Evolutionary conservation across 2,113 vertebrate genomes (phyloP).

Genomic region (Crotalus horridus): DNA sequence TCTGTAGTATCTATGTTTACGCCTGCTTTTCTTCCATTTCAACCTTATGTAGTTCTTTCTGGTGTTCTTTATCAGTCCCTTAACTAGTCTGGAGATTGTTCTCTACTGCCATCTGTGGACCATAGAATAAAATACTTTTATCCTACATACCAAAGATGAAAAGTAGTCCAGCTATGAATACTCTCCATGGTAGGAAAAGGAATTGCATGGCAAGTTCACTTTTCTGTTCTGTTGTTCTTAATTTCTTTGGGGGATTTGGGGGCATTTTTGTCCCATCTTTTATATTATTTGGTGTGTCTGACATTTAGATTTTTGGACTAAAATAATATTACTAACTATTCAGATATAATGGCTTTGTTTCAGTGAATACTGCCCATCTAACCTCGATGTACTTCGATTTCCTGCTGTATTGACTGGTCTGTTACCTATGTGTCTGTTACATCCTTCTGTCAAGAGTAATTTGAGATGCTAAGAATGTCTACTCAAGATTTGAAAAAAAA

Average conservation of each 20-base stretch:
- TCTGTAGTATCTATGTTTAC: background rate
- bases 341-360: background rate
- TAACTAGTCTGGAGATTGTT: background rate
- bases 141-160: background rate
- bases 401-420: slow-evolving; percentile 11
- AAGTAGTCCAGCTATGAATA: background rate
- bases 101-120: background rate
- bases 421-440: background rate
- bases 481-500: background rate
- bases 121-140: background rate
- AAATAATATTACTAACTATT: background rate
- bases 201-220: background rate
- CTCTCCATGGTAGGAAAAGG: background rate
- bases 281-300: background rate
- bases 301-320: background rate
- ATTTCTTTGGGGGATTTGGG: background rate
- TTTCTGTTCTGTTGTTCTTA: background rate
- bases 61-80: background rate
- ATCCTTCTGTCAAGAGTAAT: background rate
- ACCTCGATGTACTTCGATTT: background rate
- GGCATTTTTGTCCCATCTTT: background rate
- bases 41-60: background rate
- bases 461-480: background rate
- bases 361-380: background rate
- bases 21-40: background rate